phyloP scores from a whole-genome alignment of 2,797 vertebrate species.

The Antrozous pallidus region DNA sequence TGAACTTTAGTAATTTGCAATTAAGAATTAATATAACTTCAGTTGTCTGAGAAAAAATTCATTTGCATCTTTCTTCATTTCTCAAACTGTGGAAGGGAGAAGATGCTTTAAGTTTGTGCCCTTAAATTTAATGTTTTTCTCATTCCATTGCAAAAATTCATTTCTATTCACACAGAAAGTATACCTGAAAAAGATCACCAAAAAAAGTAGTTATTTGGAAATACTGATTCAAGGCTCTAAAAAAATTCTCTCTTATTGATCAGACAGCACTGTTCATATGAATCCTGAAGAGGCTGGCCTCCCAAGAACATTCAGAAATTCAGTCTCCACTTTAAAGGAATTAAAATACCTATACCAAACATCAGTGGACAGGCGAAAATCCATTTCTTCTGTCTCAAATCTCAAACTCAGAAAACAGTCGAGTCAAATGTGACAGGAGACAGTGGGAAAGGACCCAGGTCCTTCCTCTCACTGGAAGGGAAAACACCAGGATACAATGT shows the following conservation, averaged over 20 bases:
- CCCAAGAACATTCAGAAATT: conserved; percentile 7
- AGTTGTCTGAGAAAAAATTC: neutral
- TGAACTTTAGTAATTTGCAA: neutral
- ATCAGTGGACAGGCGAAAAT: neutral
- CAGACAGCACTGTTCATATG: neutral
- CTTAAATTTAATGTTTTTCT: conserved; percentile 13
- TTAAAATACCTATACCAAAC: neutral
- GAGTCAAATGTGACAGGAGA: neutral
- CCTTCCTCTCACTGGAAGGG: neutral
- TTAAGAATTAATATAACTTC: neutral
- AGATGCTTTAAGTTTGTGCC: neutral
- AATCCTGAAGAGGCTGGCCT: neutral
- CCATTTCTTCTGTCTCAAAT: neutral
- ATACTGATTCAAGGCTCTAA: neutral
- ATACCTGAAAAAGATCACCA: neutral
- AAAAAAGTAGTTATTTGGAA: neutral
- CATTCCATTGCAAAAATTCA: neutral
- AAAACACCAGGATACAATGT: neutral
- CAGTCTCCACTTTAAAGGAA: conserved; percentile 14
- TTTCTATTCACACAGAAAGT: conserved; percentile 21
- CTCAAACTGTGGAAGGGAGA: neutral
- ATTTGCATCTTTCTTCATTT: neutral
- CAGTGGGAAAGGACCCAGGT: neutral
- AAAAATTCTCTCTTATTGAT: neutral
- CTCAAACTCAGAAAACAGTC: neutral